Evolutionary conservation across 2,888 invertebrate genomes (phyloP), one percentile per base, ranked within the genome.

Genomic region (Seira ritae): DNA sequence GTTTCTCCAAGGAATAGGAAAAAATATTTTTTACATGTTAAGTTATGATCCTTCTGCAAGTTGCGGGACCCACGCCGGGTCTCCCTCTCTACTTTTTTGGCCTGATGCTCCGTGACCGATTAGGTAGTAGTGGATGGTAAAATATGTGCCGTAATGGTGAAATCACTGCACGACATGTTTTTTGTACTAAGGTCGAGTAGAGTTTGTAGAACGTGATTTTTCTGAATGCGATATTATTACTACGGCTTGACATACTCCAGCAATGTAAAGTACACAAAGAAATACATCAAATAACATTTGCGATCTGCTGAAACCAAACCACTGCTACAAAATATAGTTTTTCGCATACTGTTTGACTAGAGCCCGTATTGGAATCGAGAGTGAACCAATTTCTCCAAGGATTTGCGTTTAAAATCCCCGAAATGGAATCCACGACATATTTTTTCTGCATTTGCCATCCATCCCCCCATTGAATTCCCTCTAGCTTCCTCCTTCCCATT

Each of bases 141-240:
- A 55, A 55, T 55, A 55, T 55, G 55, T 55, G 55, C 15, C 15
- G 55, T 55, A 55, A n/a, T 55, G 55, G 3, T 3, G 55, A 55
- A 55, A 55, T 55, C 55, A 55, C n/a, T 55, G 55, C 17, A 12
- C 15, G 55, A 15, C 15, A 55, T 55, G 55, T 17, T 55, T 2
- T 55, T 4, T 55, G 42, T 31, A 31, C 31, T 55, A 17, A 55
- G 55, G 55, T 55, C 55, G 55, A 17, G n/a, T 55, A 3, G 17
- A 55, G 55, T 55, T 55, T 55, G 55, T 55, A 55, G 55, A 55
- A 55, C 55, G 55, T 55, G 55, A 55, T 55, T 55, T 55, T 55
- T 17, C 55, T 55, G 15, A 17, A 55, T 55, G 55, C 12, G 31
- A 31, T 31, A 8, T 31, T 2, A 31, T n/a, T n/a, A n/a, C n/a